Evolutionary conservation across 2,888 invertebrate species (phyloP).

Genomic region (Nipponacmea schrenckii): DNA sequence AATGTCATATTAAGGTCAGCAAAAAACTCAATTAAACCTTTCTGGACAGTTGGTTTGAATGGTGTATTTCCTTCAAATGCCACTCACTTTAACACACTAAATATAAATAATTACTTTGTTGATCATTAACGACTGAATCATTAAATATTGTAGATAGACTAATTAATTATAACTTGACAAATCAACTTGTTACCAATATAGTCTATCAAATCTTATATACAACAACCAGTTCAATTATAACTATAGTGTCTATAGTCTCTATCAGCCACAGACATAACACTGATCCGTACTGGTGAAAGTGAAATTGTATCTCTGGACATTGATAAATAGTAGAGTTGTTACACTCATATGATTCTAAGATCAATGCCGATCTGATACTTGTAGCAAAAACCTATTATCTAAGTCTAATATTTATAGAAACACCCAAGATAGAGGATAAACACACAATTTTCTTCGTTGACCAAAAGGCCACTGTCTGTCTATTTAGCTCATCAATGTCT

Average conservation of each 20-base stretch:
- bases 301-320: slow-evolving; percentile 2
- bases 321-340: neutral
- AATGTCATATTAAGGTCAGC: no score
- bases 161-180: no score
- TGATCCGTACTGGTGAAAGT: neutral
- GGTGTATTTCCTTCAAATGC: no score
- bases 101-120: no score
- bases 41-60: no score
- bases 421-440: neutral
- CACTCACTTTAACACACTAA: no score
- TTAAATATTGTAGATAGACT: no score
- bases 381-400: slow-evolving; percentile 6
- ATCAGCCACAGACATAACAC: neutral
- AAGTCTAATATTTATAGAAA: neutral
- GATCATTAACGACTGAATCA: no score
- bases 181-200: no score
- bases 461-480: neutral
- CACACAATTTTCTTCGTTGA: neutral
- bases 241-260: neutral
- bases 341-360: neutral
- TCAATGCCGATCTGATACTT: neutral
- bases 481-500: neutral
- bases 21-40: no score
- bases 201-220: no score
- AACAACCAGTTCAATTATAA: no score